Evolutionary conservation across 1,140 invertebrate genomes (phyloP), one percentile per base, ranked within the genome.

Genomic region (Leptopilina clavipes): DNA sequence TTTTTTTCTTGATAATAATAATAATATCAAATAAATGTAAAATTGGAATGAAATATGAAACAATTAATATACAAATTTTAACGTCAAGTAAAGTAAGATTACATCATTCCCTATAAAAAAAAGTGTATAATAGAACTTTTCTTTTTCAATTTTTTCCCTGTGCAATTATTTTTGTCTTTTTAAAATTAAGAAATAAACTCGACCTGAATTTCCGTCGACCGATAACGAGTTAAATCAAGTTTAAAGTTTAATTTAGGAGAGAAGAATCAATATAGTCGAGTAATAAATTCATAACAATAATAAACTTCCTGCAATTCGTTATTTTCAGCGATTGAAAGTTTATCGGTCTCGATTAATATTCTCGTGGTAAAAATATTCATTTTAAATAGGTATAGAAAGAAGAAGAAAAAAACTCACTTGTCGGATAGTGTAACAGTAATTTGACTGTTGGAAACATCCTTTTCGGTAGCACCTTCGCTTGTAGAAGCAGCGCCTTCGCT

Each of bases 341-440:
- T 52, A 52, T 52, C 48, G 17, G 48, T 52, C 48, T 17, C 1
- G 2, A 1, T 14, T n/a, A 48, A 12, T 48, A n/a, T 14, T 48
- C 25, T 31, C 25, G 37, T 9, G n/a, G 37, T 40, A 40, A 40
- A 40, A 40, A 40, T 9, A 40, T 40, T 40, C 7, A 40, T 40
- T 40, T 40, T 9, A 40, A 40, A n/a, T n/a, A n/a, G n/a, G 5
- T 40, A 8, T 40, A 40, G 9, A 6, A 31, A 31, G 59, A 71
- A 71, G 70, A 56, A 31, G 56, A 43, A 56, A 75, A 75, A 73
- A 45, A 71, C 88, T 88, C 76, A 88, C 88, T 89, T 89, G 78
- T 89, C 89, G 70, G 86, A 85, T 78, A 90, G 78, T 25, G 89
- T 90, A 80, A 90, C 89, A 74, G 86, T 91, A 76, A 90, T 89